phyloP scores from a whole-genome alignment of 2,888 invertebrate genomes.

The Poecilus cupreus region DNA sequence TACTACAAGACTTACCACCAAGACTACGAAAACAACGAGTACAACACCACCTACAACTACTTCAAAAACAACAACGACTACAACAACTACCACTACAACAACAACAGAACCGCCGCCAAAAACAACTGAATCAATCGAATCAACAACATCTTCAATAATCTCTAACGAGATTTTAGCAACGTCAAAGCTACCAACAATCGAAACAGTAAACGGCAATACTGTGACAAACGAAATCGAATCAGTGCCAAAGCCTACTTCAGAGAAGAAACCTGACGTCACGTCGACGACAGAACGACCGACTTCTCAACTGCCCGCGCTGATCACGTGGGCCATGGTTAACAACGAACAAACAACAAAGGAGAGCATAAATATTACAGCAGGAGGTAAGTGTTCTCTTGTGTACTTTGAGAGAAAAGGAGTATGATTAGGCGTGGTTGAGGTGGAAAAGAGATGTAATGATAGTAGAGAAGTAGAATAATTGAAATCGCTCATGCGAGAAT shows the following conservation, averaged over 20 bases:
- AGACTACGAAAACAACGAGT: conserved; percentile 64
- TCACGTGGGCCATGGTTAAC: conserved; percentile 74
- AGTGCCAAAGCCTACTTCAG: conserved; percentile 60
- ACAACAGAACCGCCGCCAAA: conserved; percentile 65
- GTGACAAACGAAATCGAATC: conserved; percentile 68
- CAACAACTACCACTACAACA: conserved; percentile 62
- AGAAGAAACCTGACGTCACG: conserved; percentile 47
- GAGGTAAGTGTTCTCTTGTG: conserved; percentile 63
- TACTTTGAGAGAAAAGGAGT: neutral
- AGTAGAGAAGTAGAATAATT: conserved; percentile 2
- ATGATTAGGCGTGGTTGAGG: neutral
- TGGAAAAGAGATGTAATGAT: neutral
- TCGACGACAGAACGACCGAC: conserved; percentile 65
- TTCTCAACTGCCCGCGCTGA: conserved; percentile 70
- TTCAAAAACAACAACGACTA: conserved; percentile 63
- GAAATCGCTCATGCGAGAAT: conserved; percentile 26
- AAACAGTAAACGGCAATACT: conserved; percentile 66
- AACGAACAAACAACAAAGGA: conserved; percentile 68
- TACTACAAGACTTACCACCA: conserved; percentile 64
- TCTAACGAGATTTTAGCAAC: conserved; percentile 64
- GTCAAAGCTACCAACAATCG: conserved; percentile 64
- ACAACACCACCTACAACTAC: conserved; percentile 66
- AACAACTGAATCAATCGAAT: conserved; percentile 67
- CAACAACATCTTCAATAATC: conserved; percentile 63
- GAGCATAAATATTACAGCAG: conserved; percentile 64